Evolutionary conservation across 2,113 vertebrate genomes (phyloP).

Genomic region (Takifugu flavidus): DNA sequence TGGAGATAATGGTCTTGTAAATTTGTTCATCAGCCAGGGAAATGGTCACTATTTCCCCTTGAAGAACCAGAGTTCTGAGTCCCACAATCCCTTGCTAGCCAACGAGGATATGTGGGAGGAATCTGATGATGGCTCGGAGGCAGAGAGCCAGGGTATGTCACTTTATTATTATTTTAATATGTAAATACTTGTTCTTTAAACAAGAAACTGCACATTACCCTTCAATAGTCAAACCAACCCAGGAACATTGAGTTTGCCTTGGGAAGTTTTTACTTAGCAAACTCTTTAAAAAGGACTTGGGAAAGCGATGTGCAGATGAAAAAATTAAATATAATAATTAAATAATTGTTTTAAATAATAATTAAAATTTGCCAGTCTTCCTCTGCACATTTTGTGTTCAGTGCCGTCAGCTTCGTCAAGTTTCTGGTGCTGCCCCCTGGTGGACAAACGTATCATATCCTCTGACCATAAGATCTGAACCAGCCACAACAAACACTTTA

Average conservation of each 20-base stretch:
- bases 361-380: not conserved
- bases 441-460: conserved; percentile 26
- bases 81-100: conserved; percentile 85
- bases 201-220: not conserved
- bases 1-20: conserved; percentile 9
- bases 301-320: not conserved
- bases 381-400: not conserved
- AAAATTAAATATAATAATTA: not conserved
- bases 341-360: not conserved
- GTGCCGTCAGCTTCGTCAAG: not conserved
- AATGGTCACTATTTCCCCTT: conserved; percentile 93
- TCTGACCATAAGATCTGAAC: not conserved
- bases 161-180: conserved; percentile 4
- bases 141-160: conserved; percentile 82
- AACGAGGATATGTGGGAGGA: conserved; percentile 90
- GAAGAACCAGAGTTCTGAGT: conserved; percentile 79
- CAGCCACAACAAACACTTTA: not conserved
- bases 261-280: not conserved
- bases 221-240: too few species aligned
- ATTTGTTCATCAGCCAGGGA: conserved; percentile 77
- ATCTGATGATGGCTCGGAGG: conserved; percentile 77
- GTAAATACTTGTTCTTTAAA: not conserved
- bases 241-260: not conserved
- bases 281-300: not conserved
- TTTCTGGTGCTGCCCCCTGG: conserved; percentile 52